These are phyloP conservation scores for Lamellibrachia satsuma DNA, from an alignment of 2,888 invertebrate species.

Conservation along the genomic window DNA sequence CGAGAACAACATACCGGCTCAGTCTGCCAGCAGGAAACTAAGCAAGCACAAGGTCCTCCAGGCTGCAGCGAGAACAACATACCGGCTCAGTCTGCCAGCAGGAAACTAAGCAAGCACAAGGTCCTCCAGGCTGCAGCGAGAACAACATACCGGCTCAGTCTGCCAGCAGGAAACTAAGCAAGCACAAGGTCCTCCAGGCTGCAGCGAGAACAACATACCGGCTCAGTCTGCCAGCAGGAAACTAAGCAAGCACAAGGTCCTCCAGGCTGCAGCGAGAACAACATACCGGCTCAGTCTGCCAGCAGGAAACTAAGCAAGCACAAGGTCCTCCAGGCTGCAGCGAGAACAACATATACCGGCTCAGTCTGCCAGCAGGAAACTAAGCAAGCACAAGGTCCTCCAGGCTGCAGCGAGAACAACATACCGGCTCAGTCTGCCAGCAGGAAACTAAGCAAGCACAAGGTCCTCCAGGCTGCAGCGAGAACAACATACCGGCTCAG, in stretches of 20 bases:
- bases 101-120: neutral
- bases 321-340: too few species aligned
- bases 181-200: too few species aligned
- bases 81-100: neutral
- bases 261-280: too few species aligned
- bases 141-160: neutral
- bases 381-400: neutral
- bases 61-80: too few species aligned
- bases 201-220: too few species aligned
- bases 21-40: neutral
- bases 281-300: neutral
- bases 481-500: neutral
- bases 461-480: too few species aligned
- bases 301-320: slow-evolving; percentile 1
- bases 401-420: too few species aligned
- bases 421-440: neutral
- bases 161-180: neutral
- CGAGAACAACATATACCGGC: too few species aligned
- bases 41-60: neutral
- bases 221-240: neutral
- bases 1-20: too few species aligned
- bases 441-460: neutral
- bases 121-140: too few species aligned
- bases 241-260: neutral
- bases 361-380: neutral